phyloP scores from a whole-genome alignment of 2,888 invertebrate genomes.

The Megastigmus dorsalis region DNA sequence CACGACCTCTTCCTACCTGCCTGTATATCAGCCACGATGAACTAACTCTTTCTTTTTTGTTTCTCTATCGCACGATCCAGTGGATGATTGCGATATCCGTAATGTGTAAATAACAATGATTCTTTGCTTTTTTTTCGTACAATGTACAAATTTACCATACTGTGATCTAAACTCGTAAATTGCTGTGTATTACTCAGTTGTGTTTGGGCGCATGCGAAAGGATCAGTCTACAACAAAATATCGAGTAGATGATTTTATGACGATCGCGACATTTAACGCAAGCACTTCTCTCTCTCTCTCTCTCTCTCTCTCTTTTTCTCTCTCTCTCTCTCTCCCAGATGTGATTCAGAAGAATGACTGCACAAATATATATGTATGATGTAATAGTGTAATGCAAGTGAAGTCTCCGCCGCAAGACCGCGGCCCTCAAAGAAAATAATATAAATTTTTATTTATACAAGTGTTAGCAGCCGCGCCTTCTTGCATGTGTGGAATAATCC shows the following conservation, averaged over 20 bases:
- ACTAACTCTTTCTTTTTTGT: too few species aligned
- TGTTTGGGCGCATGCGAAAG: constrained; percentile 31
- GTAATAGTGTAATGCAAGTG: constrained; percentile 28
- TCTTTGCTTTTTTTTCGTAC: constrained; percentile 6
- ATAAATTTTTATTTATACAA: constrained; percentile 45
- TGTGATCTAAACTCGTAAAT: constrained; percentile 18
- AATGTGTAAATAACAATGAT: background rate
- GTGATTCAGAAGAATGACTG: constrained; percentile 46
- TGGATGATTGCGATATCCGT: background rate
- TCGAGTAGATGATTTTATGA: constrained; percentile 37
- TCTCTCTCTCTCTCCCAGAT: too few species aligned
- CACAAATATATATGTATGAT: constrained; percentile 32
- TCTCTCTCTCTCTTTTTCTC: too few species aligned
- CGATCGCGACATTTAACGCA: constrained; percentile 33
- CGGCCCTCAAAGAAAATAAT: constrained; percentile 16
- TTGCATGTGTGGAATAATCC: constrained; percentile 21
- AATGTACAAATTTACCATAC: constrained; percentile 8
- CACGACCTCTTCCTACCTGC: too few species aligned
- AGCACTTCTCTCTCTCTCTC: constrained; percentile 31
- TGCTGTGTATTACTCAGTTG: constrained; percentile 41
- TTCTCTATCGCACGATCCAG: background rate
- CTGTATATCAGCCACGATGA: too few species aligned
- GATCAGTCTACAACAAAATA: constrained; percentile 17
- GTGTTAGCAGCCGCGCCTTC: constrained; percentile 8
- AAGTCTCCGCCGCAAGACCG: constrained; percentile 14